These are phyloP conservation scores for Oreochromis aureus DNA, from an alignment of 2,113 vertebrate species.

Conservation along the genomic window DNA sequence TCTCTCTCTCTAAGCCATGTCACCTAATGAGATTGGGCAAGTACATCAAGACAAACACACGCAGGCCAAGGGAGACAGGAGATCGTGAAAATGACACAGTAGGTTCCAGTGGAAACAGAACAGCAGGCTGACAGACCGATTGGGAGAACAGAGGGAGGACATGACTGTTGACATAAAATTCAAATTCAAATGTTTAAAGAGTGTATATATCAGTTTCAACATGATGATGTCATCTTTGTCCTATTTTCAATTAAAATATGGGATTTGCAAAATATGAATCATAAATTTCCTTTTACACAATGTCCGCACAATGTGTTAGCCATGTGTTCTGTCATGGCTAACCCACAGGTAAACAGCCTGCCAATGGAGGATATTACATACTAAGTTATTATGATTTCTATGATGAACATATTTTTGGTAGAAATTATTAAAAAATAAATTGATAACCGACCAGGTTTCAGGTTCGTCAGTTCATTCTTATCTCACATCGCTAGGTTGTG, in stretches of 20 bases:
- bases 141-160: neutral
- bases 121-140: neutral
- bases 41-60: conserved; percentile 10
- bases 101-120: neutral
- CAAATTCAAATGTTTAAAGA: neutral
- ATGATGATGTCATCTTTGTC: neutral
- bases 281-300: neutral
- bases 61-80: neutral
- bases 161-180: neutral
- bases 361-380: neutral
- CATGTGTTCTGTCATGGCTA: neutral
- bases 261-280: neutral
- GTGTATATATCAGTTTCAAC: neutral
- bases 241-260: neutral
- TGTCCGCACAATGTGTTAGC: neutral
- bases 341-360: neutral
- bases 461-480: neutral
- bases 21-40: conserved; percentile 62
- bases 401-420: neutral
- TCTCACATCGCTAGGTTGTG: neutral
- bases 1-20: conserved; percentile 44
- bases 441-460: neutral
- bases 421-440: neutral
- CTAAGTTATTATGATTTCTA: neutral
- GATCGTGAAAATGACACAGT: neutral